phyloP scores from a whole-genome alignment of 2,888 invertebrate genomes.

The Rugalucina vietnamica region DNA sequence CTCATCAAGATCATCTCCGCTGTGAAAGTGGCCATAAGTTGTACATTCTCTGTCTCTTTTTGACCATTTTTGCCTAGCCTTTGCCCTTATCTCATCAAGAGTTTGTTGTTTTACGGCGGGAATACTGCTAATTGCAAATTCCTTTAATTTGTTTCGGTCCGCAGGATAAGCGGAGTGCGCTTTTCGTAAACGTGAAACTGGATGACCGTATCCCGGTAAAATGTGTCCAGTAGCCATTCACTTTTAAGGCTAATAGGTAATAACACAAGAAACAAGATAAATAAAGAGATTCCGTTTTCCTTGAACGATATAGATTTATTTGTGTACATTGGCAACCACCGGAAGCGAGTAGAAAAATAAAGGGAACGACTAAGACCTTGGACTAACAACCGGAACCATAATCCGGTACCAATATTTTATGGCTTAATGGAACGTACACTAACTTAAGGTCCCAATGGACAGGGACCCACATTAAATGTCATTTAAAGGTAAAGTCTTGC shows the following conservation, averaged over 20 bases:
- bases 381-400: too few relatives aligned
- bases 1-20: conserved; percentile 63
- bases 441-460: too few relatives aligned
- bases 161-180: conserved; percentile 73
- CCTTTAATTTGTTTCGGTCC: conserved; percentile 66
- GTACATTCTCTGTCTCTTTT: conserved; percentile 64
- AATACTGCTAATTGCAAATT: conserved; percentile 59
- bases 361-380: too few relatives aligned
- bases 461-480: too few relatives aligned
- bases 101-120: conserved; percentile 61
- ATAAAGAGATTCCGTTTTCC: neutral
- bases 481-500: too few relatives aligned
- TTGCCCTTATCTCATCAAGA: conserved; percentile 69
- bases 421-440: too few relatives aligned
- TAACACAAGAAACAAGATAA: neutral
- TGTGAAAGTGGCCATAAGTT: conserved; percentile 74
- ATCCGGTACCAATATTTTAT: too few relatives aligned
- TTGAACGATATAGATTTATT: conserved; percentile 48
- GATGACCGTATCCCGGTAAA: conserved; percentile 78
- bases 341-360: too few relatives aligned
- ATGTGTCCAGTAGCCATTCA: conserved; percentile 79
- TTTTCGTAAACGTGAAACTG: conserved; percentile 71
- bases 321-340: conserved; percentile 71
- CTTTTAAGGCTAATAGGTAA: neutral
- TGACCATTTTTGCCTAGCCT: conserved; percentile 74